Conservation (phyloP, 2,888 invertebrate genomes). For the Chironomus tentans region DNA sequence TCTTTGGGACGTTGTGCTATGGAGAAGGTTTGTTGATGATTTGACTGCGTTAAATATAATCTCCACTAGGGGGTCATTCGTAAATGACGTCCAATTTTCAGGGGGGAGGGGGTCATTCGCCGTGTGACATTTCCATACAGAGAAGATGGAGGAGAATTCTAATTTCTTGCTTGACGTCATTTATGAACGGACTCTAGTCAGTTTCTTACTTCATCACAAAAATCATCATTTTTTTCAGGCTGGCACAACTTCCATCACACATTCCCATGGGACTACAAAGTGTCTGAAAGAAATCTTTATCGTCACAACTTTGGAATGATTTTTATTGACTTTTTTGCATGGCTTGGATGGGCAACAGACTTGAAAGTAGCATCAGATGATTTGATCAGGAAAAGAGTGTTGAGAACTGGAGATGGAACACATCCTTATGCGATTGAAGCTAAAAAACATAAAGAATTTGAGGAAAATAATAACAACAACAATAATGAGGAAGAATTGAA, state of each 20-base stretch:
- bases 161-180: too few species aligned
- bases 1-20: neutral
- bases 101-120: too few species aligned
- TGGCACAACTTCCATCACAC: conserved; percentile 44
- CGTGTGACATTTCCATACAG: too few species aligned
- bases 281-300: conserved; percentile 46
- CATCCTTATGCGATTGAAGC: neutral
- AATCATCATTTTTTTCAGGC: neutral
- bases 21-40: neutral
- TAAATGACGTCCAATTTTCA: too few species aligned
- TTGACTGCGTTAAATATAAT: too few species aligned
- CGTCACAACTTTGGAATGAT: conserved; percentile 42
- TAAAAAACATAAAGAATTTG: neutral
- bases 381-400: conserved; percentile 44
- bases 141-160: too few species aligned
- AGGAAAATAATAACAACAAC: neutral
- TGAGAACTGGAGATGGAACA: conserved; percentile 30
- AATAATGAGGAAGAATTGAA: neutral
- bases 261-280: conserved; percentile 59
- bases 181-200: too few species aligned
- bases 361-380: conserved; percentile 26
- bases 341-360: conserved; percentile 21
- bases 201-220: too few species aligned
- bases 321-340: conserved; percentile 35
- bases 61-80: too few species aligned